phyloP scores from a whole-genome alignment of 1,140 invertebrate species.

The Zaprionus africanus region DNA sequence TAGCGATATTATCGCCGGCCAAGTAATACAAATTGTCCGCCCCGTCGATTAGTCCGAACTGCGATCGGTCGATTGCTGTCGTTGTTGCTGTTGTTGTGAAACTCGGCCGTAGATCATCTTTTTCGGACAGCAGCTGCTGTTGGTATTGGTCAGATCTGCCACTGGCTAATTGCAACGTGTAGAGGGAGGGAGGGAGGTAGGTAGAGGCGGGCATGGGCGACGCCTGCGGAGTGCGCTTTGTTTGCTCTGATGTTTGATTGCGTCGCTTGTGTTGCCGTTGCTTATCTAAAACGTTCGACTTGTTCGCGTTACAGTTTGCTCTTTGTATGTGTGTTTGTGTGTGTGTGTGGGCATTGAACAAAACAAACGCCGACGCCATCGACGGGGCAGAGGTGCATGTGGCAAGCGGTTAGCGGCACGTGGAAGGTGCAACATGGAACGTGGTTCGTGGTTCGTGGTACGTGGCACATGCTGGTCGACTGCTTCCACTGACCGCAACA shows the following conservation, averaged over 20 bases:
- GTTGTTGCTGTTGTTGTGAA: neutral
- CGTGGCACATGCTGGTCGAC: conserved; percentile 52
- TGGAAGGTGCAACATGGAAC: conserved; percentile 15
- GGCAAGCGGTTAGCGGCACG: conserved; percentile 7
- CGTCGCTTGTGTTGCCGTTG: conserved; percentile 14
- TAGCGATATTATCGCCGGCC: conserved; percentile 1
- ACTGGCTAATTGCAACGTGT: conserved; percentile 64
- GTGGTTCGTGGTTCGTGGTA: conserved; percentile 24
- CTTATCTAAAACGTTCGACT: conserved; percentile 71
- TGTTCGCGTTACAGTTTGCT: conserved; percentile 30
- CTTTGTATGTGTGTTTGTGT: neutral
- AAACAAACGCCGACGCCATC: conserved; percentile 59
- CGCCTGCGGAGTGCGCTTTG: conserved; percentile 42
- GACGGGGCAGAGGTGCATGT: neutral
- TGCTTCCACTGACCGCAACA: conserved; percentile 73
- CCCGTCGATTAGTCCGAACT: conserved; percentile 28
- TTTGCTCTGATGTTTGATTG: conserved; percentile 24
- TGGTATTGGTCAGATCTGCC: neutral
- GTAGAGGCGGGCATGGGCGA: conserved; percentile 19
- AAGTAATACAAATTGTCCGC: conserved; percentile 5
- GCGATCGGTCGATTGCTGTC: neutral
- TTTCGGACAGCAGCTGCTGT: conserved; percentile 52
- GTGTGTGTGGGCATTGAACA: conserved; percentile 53
- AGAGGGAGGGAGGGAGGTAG: neutral
- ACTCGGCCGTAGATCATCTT: conserved; percentile 53